Base-by-base conservation (phyloP, 2,888 invertebrate species). In the Parasteatoda lunata region DNA sequence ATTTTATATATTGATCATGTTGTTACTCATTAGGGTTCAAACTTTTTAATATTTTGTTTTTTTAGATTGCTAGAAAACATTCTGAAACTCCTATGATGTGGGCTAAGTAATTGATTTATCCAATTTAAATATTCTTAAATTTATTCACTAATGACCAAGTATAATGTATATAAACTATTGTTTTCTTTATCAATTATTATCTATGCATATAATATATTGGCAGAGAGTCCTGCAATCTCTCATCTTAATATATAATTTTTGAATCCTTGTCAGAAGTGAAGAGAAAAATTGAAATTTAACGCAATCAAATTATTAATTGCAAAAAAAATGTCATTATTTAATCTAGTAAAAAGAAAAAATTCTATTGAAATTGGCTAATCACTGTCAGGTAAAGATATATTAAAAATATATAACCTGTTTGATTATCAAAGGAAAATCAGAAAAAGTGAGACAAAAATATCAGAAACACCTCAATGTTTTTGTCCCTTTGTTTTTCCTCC, bases 31-130 rank as follows among this genome's bases (percentile, higher is more conserved):
- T 30, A 30, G 13, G 71, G 5, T 77, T 69, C n/a, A 59, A 59
- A 59, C 4, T 59, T 59, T n/a, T 13, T 59, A 59, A 4, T 49
- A 15, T 71, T 64, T 79, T 11, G 49, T 45, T 51, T 72, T 72
- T 73, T 90, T 89, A 92, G 91, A 90, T 91, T 91, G 95, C 95
- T 45, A 93, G 94, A 91, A 94, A 93, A 89, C 92, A 94, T 91
- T 93, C 94, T 64, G 92, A 93, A 87, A 94, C 95, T 76, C 97
- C 98, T 0, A 95, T 96, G 90, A 94, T 95, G n/a, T 98, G 98
- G 98, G 97, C 97, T 5, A 96, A 96, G 92, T 97, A 90, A 90
- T 68, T 59, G 15, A n/a, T 45, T 70, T 11, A 78, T 65, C 59
- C 70, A 15, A 6, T 30, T 54, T 72, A 71, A 66, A 71, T 68